Evolutionary conservation across 2,797 vertebrate species (phyloP), one percentile per base, ranked within the genome.

Genomic region (Alectoris magna): DNA sequence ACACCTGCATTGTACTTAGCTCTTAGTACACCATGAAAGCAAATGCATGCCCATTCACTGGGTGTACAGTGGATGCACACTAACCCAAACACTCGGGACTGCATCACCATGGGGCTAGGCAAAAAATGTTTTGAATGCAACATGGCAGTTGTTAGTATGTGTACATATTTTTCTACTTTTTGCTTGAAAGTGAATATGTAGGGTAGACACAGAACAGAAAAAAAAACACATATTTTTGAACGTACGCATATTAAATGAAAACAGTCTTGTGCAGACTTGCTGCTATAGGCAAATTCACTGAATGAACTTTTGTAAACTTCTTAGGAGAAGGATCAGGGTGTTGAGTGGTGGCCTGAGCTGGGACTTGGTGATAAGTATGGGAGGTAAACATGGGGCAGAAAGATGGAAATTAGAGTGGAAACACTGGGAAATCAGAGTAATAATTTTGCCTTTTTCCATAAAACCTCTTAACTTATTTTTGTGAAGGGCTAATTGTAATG

Each of bases 141-240:
- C 0, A 0, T 27, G 66, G 19, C 44, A 53, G 36, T 34, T 77
- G n/a, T 48, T 44, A 44, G 24, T 21, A 2, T 75, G 43, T n/a
- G 2, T 49, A 10, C 3, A 46, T 22, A 46, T 27, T 71, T 22
- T 56, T 48, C 34, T 16, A 29, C 2, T 22, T 83, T 76, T 85
- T 14, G 49, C 19, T 27, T 71, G 22, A 63, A 71, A 56, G 27
- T 3, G 0, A 84, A 16, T 62, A 41, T 43, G 60, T 66, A 55
- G 6, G 23, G 24, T 14, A 77, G 55, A 89, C 27, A 55, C 24
- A 83, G 39, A 53, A 73, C 2, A 64, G 58, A 3, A 48, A 48
- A 66, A 31, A 14, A 36, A 2, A 9, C 7, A 2, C 6, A 2
- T 5, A 8, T 14, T 91, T 83, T 81, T 78, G 23, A 73, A 10